Evolutionary conservation across 2,113 vertebrate species (phyloP).

Genomic region (Gobio gobio): DNA sequence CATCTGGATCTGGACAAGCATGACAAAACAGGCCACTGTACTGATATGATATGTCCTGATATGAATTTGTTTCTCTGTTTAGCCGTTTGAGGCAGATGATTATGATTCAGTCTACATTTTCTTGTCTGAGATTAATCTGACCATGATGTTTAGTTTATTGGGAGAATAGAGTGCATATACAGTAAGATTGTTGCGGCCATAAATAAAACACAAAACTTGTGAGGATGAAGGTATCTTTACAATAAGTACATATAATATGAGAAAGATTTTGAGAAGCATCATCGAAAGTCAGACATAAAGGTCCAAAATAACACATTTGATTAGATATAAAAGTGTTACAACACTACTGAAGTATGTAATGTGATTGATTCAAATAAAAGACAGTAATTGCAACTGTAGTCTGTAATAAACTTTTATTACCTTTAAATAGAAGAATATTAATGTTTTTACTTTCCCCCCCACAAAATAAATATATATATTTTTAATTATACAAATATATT

Average conservation of each 20-base stretch:
- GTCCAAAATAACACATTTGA: neutral
- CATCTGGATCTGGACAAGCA: constrained; percentile 28
- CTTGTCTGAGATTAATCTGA: neutral
- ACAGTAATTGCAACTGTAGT: neutral
- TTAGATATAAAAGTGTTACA: neutral
- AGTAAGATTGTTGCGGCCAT: neutral
- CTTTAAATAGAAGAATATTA: no score
- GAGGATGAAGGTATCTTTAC: neutral
- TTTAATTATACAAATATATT: no score
- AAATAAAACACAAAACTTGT: no score
- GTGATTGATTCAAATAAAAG: neutral
- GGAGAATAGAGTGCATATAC: neutral
- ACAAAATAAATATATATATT: no score
- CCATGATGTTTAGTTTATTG: neutral
- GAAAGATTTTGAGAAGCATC: neutral
- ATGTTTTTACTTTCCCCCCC: no score
- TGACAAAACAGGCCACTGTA: neutral
- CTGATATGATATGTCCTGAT: neutral
- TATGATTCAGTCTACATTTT: neutral
- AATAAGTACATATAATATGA: neutral
- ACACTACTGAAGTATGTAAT: no score
- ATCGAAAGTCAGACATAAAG: neutral
- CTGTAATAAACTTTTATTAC: neutral
- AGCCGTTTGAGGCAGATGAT: neutral
- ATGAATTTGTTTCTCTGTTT: neutral